phyloP scores from a whole-genome alignment of 1,140 invertebrate genomes.

The Papilio polytes region DNA sequence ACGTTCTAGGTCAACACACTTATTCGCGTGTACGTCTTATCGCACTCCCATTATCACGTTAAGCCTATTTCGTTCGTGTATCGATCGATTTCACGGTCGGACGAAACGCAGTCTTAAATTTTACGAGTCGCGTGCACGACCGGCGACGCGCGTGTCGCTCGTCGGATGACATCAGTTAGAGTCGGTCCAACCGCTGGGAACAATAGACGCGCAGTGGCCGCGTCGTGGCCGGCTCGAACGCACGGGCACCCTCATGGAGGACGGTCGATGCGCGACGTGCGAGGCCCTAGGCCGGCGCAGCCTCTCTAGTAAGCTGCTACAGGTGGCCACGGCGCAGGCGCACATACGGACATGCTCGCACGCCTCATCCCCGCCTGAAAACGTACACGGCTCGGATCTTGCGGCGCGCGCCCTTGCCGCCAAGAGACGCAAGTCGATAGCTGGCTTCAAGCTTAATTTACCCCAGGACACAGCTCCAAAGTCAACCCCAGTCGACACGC shows the following conservation, averaged over 20 bases:
- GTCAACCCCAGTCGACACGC: conserved; percentile 55
- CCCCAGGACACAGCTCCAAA: conserved; percentile 61
- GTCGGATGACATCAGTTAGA: conserved; percentile 81
- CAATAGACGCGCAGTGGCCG: conserved; percentile 77
- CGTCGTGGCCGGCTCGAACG: conserved; percentile 72
- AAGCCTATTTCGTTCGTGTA: conserved; percentile 76
- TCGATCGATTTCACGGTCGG: conserved; percentile 69
- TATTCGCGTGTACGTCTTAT: conserved; percentile 81
- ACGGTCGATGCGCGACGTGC: conserved; percentile 76
- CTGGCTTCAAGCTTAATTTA: conserved; percentile 71
- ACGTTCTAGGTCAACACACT: conserved; percentile 77
- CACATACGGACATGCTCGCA: conserved; percentile 75
- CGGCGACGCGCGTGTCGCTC: conserved; percentile 70
- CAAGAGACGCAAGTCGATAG: conserved; percentile 78
- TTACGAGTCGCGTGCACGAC: conserved; percentile 66
- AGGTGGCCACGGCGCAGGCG: conserved; percentile 79
- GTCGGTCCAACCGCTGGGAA: conserved; percentile 73
- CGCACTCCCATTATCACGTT: conserved; percentile 79
- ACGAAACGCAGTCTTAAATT: conserved; percentile 68
- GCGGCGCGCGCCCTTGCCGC: conserved; percentile 76
- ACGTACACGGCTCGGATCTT: conserved; percentile 64
- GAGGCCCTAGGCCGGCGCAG: conserved; percentile 76
- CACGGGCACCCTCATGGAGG: conserved; percentile 78
- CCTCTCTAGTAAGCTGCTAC: conserved; percentile 75
- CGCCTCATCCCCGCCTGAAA: conserved; percentile 59